phyloP scores from a whole-genome alignment of 2,797 vertebrate genomes.

The Uromys caudimaculatus region DNA sequence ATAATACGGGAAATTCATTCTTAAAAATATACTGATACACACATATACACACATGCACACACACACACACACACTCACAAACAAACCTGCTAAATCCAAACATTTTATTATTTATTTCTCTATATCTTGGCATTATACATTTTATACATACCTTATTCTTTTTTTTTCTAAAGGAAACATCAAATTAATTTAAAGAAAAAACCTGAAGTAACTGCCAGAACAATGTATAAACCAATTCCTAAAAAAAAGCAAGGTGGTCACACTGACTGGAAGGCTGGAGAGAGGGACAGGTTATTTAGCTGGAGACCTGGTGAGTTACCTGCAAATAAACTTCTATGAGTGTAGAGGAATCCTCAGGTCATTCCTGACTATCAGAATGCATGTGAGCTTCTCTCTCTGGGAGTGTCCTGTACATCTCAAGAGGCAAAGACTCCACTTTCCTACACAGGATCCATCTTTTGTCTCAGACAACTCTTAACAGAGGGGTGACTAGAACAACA shows the following conservation, averaged over 20 bases:
- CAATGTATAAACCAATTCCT: conserved; percentile 55
- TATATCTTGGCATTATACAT: too few species aligned
- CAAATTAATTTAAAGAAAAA: conserved; percentile 83
- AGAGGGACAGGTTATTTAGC: conserved; percentile 36
- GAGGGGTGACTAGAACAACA: conserved; percentile 97
- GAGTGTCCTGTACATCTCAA: conserved; percentile 42
- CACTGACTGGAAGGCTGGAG: conserved; percentile 51
- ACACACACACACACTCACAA: too few species aligned
- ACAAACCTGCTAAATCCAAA: too few species aligned
- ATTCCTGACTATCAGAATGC: conserved; percentile 29
- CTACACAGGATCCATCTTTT: conserved; percentile 62
- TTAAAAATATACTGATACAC: too few species aligned
- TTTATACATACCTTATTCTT: too few species aligned
- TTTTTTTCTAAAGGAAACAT: conserved; percentile 55
- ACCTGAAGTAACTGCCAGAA: conserved; percentile 60
- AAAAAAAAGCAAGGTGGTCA: conserved; percentile 56
- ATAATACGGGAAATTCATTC: too few species aligned
- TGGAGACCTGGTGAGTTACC: conserved; percentile 16
- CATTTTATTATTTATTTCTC: too few species aligned
- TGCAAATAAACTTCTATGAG: conserved; percentile 39
- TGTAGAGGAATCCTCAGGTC: background rate
- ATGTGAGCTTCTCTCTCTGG: conserved; percentile 38
- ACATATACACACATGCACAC: too few species aligned
- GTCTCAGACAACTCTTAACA: conserved; percentile 94
- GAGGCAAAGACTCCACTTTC: conserved; percentile 64